Conservation (phyloP, 2,113 vertebrate genomes). For the Pituophis catenifer region DNA sequence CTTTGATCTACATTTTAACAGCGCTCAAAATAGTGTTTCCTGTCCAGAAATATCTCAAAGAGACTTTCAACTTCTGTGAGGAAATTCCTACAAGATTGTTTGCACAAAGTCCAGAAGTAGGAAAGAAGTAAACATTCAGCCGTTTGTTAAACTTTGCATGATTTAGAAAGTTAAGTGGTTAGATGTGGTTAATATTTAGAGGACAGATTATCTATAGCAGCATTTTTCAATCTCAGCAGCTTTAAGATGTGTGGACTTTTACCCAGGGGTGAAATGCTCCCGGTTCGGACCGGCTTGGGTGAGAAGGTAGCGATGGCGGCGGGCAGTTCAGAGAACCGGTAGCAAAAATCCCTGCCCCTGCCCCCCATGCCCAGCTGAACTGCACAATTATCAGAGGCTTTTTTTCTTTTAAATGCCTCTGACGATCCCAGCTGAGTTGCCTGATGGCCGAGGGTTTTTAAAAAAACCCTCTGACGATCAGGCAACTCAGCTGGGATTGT, state of each 20-base stretch:
- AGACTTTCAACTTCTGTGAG: background rate
- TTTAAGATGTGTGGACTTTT: background rate
- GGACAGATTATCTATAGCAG: background rate
- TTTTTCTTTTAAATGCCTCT: too few relatives aligned
- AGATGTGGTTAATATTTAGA: background rate
- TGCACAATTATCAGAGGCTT: too few relatives aligned
- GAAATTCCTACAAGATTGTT: background rate
- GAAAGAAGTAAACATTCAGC: background rate
- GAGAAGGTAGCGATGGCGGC: too few relatives aligned
- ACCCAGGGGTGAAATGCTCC: background rate
- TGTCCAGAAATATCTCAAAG: background rate
- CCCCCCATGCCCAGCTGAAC: too few relatives aligned
- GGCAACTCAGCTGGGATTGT: too few relatives aligned
- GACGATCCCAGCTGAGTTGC: too few relatives aligned
- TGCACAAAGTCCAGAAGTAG: background rate
- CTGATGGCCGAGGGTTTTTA: too few relatives aligned
- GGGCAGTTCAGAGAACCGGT: too few relatives aligned
- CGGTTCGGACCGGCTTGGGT: too few relatives aligned
- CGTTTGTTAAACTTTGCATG: background rate
- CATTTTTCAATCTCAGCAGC: background rate
- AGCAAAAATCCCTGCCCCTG: too few relatives aligned
- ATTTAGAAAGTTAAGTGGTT: background rate
- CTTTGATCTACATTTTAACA: background rate
- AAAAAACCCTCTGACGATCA: too few relatives aligned
- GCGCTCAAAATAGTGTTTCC: background rate